Evolutionary conservation across 2,888 invertebrate genomes (phyloP), one percentile per base, ranked within the genome.

Genomic region (Seira ritae): DNA sequence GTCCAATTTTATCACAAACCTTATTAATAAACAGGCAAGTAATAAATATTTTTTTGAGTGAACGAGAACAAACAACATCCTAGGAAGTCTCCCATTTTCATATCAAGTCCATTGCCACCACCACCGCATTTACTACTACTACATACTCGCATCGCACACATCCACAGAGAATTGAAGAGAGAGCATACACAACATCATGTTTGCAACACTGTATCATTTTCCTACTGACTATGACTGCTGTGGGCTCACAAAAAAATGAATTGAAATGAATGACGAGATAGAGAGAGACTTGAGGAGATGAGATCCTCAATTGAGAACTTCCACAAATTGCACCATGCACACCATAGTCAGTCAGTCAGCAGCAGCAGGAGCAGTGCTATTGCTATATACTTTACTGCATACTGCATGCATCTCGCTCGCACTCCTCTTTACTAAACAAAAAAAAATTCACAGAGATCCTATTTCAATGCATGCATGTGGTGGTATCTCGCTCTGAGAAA

Each of bases 41-140:
- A 50, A n/a, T 50, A 50, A 50, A 50, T 50, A 50, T 50, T 50
- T 50, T n/a, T 50, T 3, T 24, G 42, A 46, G 37, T 24, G 42
- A 46, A 20, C 70, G 37, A 65, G 46, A 79, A 79, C 66, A 79
- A 79, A 79, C 71, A 79, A 66, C 69, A 78, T 74, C 65, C 71
- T 24, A 78, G 71, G 71, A 71, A 78, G 66, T 70, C 73, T 73
- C 66, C 74, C 68, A 73, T 80, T 80, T 72, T 72, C 71, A 72
- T 79, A 80, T 80, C 73, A 80, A 80, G 79, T 79, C 79, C 79
- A 79, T 79, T 79, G 79, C 79, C 79, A 79, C 55, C 72, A 50
- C 50, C 50, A 50, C 50, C 50, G 50, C 50, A 50, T 8, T 31
- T 31, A n/a, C 31, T 31, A 31, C 31, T 31, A n/a, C 31, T 4